Evolutionary conservation across 2,888 invertebrate species (phyloP).

Genomic region (Pilophorus perplexus): DNA sequence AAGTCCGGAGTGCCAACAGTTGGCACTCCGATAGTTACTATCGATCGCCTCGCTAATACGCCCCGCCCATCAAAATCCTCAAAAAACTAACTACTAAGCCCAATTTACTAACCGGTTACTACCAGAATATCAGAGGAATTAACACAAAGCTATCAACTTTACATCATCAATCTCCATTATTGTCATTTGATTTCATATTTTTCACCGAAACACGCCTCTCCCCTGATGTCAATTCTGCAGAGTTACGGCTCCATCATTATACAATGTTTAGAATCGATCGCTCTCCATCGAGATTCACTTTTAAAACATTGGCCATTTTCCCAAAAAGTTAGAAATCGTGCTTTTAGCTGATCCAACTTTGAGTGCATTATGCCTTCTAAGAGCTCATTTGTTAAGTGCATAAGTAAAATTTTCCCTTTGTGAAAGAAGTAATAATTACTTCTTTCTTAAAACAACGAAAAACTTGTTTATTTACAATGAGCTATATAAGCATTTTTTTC

Average conservation of each 20-base stretch:
- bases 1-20: neutral
- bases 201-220: slow-evolving; percentile 9
- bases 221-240: neutral
- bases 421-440: too few relatives aligned
- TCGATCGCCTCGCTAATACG: neutral
- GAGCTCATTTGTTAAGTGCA: too few relatives aligned
- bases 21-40: too few relatives aligned
- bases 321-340: too few relatives aligned
- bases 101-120: neutral
- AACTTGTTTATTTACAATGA: too few relatives aligned
- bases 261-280: neutral
- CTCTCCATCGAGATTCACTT: slow-evolving; percentile 3
- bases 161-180: neutral
- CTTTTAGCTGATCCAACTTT: too few relatives aligned
- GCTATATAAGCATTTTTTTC: too few relatives aligned
- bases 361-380: too few relatives aligned
- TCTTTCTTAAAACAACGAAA: too few relatives aligned
- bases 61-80: neutral
- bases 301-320: too few relatives aligned
- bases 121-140: neutral
- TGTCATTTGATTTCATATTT: neutral
- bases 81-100: neutral
- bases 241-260: neutral
- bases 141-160: neutral
- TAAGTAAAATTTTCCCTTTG: too few relatives aligned